Percentiles rank a stretch among this genome's conserved stretches.
These are phyloP conservation scores for Steinernema hermaphroditum DNA, from an alignment of 2,888 invertebrate genomes.

Conservation along the genomic window DNA sequence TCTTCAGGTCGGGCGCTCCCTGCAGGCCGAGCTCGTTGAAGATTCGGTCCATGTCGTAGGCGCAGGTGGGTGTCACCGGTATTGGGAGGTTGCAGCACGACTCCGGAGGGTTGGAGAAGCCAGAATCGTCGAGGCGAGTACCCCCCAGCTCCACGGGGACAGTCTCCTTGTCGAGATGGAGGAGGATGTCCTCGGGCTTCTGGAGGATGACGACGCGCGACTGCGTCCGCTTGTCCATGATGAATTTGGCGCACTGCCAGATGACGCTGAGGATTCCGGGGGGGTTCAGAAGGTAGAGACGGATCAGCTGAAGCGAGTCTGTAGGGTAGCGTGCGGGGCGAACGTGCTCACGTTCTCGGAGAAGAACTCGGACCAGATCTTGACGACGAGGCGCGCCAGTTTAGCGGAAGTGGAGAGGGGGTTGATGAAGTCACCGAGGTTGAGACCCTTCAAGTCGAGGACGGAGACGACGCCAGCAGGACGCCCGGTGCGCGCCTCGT, in stretches of 20 bases:
- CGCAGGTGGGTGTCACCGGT: slow-evolving; percentile 32
- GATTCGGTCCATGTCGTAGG: slow-evolving; percentile 37
- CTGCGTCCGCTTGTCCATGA: slow-evolving; percentile 55
- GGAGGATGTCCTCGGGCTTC: slow-evolving; percentile 51
- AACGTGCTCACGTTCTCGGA: slow-evolving; percentile 54
- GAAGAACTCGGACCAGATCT: slow-evolving; percentile 62
- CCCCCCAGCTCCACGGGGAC: slow-evolving; percentile 60
- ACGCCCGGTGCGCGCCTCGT: slow-evolving; percentile 55
- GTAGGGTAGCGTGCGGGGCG: neutral
- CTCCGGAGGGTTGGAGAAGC: slow-evolving; percentile 53
- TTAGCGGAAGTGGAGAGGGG: slow-evolving; percentile 56
- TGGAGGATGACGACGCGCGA: slow-evolving; percentile 52
- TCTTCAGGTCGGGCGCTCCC: slow-evolving; percentile 38
- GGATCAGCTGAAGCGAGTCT: slow-evolving; percentile 48
- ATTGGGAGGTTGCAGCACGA: slow-evolving; percentile 35
- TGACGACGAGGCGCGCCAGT: slow-evolving; percentile 58
- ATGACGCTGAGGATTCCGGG: slow-evolving; percentile 60
- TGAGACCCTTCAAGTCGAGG: slow-evolving; percentile 56
- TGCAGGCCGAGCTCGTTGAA: slow-evolving; percentile 38
- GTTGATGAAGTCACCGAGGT: slow-evolving; percentile 59
- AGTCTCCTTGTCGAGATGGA: slow-evolving; percentile 49
- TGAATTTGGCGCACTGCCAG: slow-evolving; percentile 56
- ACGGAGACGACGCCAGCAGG: slow-evolving; percentile 58
- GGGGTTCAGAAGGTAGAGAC: slow-evolving; percentile 57
- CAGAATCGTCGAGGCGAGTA: slow-evolving; percentile 50